phyloP scores from a whole-genome alignment of 1,140 invertebrate species.

The Drosophila ambigua region DNA sequence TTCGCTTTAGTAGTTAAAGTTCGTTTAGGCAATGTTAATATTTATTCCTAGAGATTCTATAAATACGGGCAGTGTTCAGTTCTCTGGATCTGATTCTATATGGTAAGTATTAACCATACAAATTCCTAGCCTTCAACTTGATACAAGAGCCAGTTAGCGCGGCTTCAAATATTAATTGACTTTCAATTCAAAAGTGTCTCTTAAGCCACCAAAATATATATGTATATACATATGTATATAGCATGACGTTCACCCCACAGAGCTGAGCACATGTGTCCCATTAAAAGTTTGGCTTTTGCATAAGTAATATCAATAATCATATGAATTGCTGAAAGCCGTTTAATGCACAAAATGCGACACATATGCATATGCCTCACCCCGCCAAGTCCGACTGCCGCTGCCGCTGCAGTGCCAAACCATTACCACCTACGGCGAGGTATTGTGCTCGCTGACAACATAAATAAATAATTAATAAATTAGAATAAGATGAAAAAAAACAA shows the following conservation, averaged over 20 bases:
- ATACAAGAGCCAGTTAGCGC: too few relatives aligned
- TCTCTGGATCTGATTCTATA: too few relatives aligned
- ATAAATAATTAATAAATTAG: slow-evolving; percentile 74
- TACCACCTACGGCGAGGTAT: slow-evolving; percentile 52
- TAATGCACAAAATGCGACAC: slow-evolving; percentile 66
- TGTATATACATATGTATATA: background rate
- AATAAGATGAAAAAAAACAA: slow-evolving; percentile 56
- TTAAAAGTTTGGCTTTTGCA: slow-evolving; percentile 48
- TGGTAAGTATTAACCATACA: too few relatives aligned
- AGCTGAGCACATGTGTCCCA: slow-evolving; percentile 42
- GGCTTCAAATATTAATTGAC: too few relatives aligned
- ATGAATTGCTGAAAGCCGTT: slow-evolving; percentile 63
- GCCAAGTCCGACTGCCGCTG: background rate
- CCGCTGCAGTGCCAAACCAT: slow-evolving; percentile 10
- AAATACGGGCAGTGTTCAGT: too few relatives aligned
- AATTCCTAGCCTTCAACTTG: too few relatives aligned
- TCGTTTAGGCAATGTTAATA: too few relatives aligned
- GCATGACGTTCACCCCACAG: slow-evolving; percentile 26
- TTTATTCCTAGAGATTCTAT: too few relatives aligned
- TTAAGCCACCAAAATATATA: slow-evolving; percentile 2
- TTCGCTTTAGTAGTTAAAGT: too few relatives aligned
- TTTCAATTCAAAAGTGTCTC: background rate
- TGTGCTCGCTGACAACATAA: slow-evolving; percentile 67
- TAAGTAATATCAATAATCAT: slow-evolving; percentile 47
- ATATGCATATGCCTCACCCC: background rate